Base-by-base conservation (phyloP, 2,888 invertebrate species). In the Agonopterix arenella region DNA sequence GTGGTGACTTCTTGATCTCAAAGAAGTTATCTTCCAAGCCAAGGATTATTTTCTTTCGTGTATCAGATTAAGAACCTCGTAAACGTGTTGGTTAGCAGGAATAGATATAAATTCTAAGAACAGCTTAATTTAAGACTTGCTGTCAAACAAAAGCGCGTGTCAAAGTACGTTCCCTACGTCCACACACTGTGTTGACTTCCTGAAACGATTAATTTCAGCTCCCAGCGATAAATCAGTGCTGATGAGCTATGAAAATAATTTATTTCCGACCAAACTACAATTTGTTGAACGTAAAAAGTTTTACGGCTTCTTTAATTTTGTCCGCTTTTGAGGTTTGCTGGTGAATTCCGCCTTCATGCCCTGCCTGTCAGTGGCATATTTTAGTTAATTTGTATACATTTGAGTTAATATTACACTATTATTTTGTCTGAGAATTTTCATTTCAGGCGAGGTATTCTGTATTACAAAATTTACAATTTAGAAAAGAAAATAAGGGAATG, bases 161-260 rank as follows among this genome's bases (percentile, higher is more conserved):
- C 38, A 48, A n/a, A 37, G 13, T 18, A 41, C 11, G 46, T n/a
- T 9, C 46, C 46, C 46, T 11, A 13, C 28, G 28, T 28, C 40
- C 46, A 41, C 41, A 48, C 62, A 1, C 28, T 28, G 28, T 57
- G 62, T 61, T 62, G 66, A 72, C 76, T 78, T 79, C 73, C 77
- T 75, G 70, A 75, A 76, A 75, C 79, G 70, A 77, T 81, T 80
- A 80, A 77, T 78, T 68, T 64, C 57, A 60, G 61, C 69, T 65
- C 54, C 58, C 54, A 59, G 55, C 71, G 53, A 76, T 80, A 78
- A 80, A 78, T 78, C 75, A 73, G 64, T 52, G 54, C 53, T 58
- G 68, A 72, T 66, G 68, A 70, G 58, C 66, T 70, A 73, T 72
- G 70, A 68, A 75, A 71, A 74, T 76, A 75, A 77, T 75, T 75